Conservation (phyloP, 2,888 invertebrate genomes). For the Catotricha subobsoleta region DNA sequence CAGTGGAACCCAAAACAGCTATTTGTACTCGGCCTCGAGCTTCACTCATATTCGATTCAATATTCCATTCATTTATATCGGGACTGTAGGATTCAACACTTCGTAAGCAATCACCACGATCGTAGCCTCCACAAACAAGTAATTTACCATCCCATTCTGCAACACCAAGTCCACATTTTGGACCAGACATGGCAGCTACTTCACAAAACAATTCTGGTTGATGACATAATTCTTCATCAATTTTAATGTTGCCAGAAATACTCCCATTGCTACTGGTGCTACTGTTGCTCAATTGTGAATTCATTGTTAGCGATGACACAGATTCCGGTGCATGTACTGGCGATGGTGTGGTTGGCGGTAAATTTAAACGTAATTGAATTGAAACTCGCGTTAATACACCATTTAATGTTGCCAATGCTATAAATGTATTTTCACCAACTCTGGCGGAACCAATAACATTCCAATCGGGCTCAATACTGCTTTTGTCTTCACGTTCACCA, state of each 20-base stretch:
- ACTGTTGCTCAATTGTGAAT: constrained; percentile 3
- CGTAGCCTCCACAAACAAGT: constrained; percentile 62
- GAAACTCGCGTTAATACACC: constrained; percentile 43
- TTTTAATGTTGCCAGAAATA: constrained; percentile 6
- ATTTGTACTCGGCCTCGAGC: constrained; percentile 65
- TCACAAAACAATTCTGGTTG: constrained; percentile 37
- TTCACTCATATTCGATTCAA: constrained; percentile 49
- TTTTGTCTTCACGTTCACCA: constrained; percentile 25
- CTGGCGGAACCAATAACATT: constrained; percentile 38
- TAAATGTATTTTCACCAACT: constrained; percentile 41
- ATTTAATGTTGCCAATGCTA: constrained; percentile 44
- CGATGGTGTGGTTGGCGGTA: constrained; percentile 27
- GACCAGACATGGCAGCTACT: constrained; percentile 41
- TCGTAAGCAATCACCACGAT: constrained; percentile 64
- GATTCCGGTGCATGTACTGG: constrained; percentile 23
- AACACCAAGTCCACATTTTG: constrained; percentile 59
- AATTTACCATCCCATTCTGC: constrained; percentile 50
- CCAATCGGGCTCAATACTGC: constrained; percentile 38
- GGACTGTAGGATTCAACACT: constrained; percentile 59
- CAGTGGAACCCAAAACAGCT: constrained; percentile 43
- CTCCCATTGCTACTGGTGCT: constrained; percentile 12
- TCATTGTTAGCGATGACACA: neutral
- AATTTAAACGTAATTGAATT: constrained; percentile 36
- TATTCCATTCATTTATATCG: constrained; percentile 46
- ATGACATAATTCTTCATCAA: neutral